Evolutionary conservation across 2,113 vertebrate species (phyloP), one percentile per base, ranked within the genome.

Genomic region (Tragulus kanchil): DNA sequence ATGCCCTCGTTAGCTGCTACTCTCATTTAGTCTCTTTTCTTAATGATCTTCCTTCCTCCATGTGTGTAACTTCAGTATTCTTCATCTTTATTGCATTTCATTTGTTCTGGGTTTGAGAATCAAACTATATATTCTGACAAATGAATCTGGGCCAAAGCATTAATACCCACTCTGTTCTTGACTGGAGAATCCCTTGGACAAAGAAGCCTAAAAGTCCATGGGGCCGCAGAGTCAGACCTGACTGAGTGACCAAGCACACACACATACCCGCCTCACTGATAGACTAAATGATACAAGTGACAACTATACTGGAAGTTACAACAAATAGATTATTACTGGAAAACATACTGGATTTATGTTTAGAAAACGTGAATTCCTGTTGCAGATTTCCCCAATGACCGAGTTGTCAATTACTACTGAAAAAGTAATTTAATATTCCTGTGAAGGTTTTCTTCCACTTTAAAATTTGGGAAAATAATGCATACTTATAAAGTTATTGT

Each of bases 381-480:
- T 75, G 21, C 6, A 16, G 23, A 17, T 79, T 91, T 81, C 15
- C 42, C 17, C 62, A 69, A 83, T 28, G 65, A 45, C 79, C 8
- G n/a, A 56, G 8, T 71, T 59, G 3, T 67, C 56, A 36, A 11
- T 82, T 36, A 95, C 3, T 75, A 21, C 9, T 54, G 56, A 42
- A 4, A 75, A 93, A 61, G 3, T 67, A 61, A 79, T 71, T 59
- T 59, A 90, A 21, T 94, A 16, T 90, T 85, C 59, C 52, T 89
- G 7, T 42, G 58, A 81, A 61, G 19, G 23, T 85, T 36, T 77
- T 92, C 16, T 21, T 82, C 0, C 25, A 69, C 28, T 77, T 92
- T 82, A 52, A 97, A 83, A 82, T 85, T 59, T 61, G 78, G 52
- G 23, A 89, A 86, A 92, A 82, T n/a, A 77, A 89, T 75, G 17